Base-by-base conservation (phyloP, 2,797 vertebrate species). In the Pelobates cultripes region DNA sequence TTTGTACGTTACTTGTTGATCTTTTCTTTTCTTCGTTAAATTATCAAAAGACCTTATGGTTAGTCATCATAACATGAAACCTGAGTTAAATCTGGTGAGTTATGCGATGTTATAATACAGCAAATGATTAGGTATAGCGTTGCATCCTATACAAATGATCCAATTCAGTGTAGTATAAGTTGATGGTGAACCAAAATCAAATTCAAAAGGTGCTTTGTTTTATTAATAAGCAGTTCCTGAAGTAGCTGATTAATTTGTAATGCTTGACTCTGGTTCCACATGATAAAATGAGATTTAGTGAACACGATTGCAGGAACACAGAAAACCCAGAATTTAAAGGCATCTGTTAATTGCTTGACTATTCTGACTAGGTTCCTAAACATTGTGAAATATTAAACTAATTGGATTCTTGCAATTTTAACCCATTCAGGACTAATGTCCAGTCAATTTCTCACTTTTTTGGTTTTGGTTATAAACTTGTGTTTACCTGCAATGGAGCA, bases 141-240 rank as follows among this genome's bases (percentile, higher is more conserved):
- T 64, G 17, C 14, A 14, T 2, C 15, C 15, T 60, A 60, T 14
- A 64, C 61, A 64, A 64, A 64, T n/a, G 40, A 10, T 3, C 10
- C 61, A 28, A 64, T 64, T 64, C 61, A 64, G 17, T 28, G 61
- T 2, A 28, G 6, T 17, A n/a, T 64, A 64, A 64, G 61, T n/a
- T 64, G 6, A 28, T 28, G 5, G 17, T 64, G 10, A n/a, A 64
- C 1, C n/a, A 64, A 64, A 64, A 64, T 3, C 12, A 15, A 40
- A 64, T 7, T 64, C 17, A 64, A 60, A 40, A 7, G 61, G 17
- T 14, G 7, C 14, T 60, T 60, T 60, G 57, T 64, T 64, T 2
- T 64, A 64, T 41, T 64, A 64, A 28, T 64, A 17, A 64, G n/a
- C 17, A 28, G 61, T 64, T 64, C n/a, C 61, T 64, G 61, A 28